Base-by-base conservation (phyloP, 1,140 invertebrate genomes). In the Stegodyphus dumicola region DNA sequence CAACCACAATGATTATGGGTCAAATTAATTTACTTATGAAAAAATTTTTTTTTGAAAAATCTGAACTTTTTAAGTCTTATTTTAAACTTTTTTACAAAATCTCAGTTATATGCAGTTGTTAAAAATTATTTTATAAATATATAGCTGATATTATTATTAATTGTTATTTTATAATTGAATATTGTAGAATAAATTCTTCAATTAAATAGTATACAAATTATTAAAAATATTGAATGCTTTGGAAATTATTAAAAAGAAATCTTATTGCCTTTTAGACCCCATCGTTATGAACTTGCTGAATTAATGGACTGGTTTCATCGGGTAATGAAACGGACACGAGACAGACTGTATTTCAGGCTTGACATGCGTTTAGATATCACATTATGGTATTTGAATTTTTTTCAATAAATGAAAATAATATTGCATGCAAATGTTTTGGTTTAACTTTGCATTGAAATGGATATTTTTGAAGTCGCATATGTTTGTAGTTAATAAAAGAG, bases 281-380 rank as follows among this genome's bases (percentile, higher is more conserved):
- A 94, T 78, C 92, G 95, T 54, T 98, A 97, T 88, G 92, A 93
- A 81, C 90, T 98, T 15, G 91, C 91, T 7, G 95, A 97, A 78
- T 88, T 99, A 53, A 92, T 97, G 0, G 94, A 95, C 88, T 98
- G 93, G 93, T 93, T 95, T 88, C 93, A 93, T 89, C 90, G 91
- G 15, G 89, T 95, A 2, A 94, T 96, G 93, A 92, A 94, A n/a
- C 94, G 93, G 88, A 93, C 53, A 7, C 65, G 60, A 6, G 88
- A 93, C 75, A 88, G 92, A 91, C 94, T 94, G 56, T 96, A 95
- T 89, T 88, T 87, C 7, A 92, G 94, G 75, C 92, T 93, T 85
- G 93, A 96, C 88, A 92, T 96, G 90, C 92, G 93, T 85, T 95
- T 91, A 80, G 93, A 94, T 89, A 94, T 93, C 5, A 84, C 93